Conservation (phyloP, 2,113 vertebrate genomes). For the Poeciliopsis prolifica region DNA sequence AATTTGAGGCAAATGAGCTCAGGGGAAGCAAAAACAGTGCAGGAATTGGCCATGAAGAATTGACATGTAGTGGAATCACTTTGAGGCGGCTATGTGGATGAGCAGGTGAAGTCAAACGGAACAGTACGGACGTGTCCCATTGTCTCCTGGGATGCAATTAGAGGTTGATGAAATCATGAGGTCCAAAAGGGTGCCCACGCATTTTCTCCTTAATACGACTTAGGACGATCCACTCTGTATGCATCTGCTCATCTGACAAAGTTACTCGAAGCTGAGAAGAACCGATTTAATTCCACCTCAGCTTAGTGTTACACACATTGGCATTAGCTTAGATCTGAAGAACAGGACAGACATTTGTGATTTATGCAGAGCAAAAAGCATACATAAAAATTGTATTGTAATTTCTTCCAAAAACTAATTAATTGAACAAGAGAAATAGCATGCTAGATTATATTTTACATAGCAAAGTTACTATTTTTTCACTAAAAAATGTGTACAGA, state of each 20-base stretch:
- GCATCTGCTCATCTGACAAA: background rate
- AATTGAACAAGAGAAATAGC: background rate
- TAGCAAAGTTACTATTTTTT: background rate
- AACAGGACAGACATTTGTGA: background rate
- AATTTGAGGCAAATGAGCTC: conserved; percentile 64
- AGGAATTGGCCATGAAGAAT: conserved; percentile 48
- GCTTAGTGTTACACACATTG: background rate
- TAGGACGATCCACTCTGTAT: background rate
- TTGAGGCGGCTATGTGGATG: conserved; percentile 42
- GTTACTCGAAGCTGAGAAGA: background rate
- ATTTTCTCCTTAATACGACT: conserved; percentile 32
- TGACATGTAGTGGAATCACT: conserved; percentile 50
- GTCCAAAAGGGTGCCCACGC: conserved; percentile 1
- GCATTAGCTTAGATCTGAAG: background rate
- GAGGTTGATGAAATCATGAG: conserved; percentile 37
- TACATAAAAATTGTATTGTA: background rate
- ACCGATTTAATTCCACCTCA: background rate
- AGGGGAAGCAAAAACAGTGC: conserved; percentile 42
- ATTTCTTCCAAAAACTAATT: background rate
- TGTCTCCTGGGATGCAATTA: conserved; percentile 38
- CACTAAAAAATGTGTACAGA: background rate
- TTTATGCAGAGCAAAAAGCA: no score
- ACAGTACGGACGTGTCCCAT: conserved; percentile 1
- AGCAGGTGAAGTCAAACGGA: conserved; percentile 33
- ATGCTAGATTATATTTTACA: background rate